Conservation (phyloP, 1,140 invertebrate species). For the Danaus plexippus region DNA sequence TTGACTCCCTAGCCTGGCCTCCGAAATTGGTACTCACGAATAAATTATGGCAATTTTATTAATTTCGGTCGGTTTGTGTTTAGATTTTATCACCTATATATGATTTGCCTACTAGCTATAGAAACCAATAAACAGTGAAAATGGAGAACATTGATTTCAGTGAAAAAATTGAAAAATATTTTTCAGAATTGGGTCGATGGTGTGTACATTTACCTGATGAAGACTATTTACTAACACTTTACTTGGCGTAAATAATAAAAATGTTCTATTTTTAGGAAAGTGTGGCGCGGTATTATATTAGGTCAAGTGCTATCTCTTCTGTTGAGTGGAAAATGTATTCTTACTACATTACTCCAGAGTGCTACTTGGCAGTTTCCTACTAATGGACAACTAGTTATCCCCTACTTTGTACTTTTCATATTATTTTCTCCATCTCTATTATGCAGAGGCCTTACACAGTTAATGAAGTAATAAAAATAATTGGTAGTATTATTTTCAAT, state of each 20-base stretch:
- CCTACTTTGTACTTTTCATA: slow-evolving; percentile 82
- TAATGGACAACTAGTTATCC: slow-evolving; percentile 86
- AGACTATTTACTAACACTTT: slow-evolving; percentile 15
- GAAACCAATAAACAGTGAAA: slow-evolving; percentile 4
- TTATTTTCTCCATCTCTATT: slow-evolving; percentile 84
- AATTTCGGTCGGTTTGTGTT: slow-evolving; percentile 22
- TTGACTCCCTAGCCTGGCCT: slow-evolving; percentile 17
- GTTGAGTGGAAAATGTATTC: slow-evolving; percentile 82
- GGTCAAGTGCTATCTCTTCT: slow-evolving; percentile 84
- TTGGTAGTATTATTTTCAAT: slow-evolving; percentile 26
- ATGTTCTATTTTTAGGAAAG: slow-evolving; percentile 72
- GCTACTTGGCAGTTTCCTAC: slow-evolving; percentile 79
- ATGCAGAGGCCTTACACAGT: slow-evolving; percentile 78
- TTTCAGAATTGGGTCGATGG: slow-evolving; percentile 79
- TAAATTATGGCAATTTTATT: slow-evolving; percentile 34
- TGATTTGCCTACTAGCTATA: too few species aligned
- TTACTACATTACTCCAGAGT: slow-evolving; percentile 82
- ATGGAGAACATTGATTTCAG: slow-evolving; percentile 70
- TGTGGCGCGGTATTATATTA: slow-evolving; percentile 82
- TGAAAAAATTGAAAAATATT: slow-evolving; percentile 77
- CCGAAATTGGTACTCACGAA: slow-evolving; percentile 7
- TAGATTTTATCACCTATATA: slow-evolving; percentile 20
- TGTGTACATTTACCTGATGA: slow-evolving; percentile 40
- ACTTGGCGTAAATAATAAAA: slow-evolving; percentile 6
- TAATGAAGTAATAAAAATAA: slow-evolving; percentile 72